These are phyloP conservation scores for Dipodomys stephensi DNA, from an alignment of 2,113 vertebrate genomes.

Conservation along the genomic window DNA sequence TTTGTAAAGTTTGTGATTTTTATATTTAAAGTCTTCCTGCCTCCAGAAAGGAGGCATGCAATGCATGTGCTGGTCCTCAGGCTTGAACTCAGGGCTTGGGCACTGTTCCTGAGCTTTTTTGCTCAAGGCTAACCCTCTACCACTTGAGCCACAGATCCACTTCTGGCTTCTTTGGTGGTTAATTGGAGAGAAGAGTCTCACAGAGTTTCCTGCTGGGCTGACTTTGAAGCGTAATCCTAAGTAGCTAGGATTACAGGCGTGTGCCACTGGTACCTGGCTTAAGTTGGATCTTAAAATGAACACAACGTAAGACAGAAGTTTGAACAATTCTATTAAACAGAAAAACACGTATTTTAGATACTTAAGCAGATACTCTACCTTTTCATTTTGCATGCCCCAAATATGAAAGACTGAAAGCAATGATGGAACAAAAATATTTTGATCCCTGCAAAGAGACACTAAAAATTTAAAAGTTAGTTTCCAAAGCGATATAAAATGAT, in stretches of 20 bases:
- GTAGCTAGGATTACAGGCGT: no score
- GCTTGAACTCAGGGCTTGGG: no score
- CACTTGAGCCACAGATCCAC: no score
- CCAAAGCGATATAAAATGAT: neutral
- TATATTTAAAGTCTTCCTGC: conserved; percentile 27
- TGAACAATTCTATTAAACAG: conserved; percentile 8
- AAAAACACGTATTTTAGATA: neutral
- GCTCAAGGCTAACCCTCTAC: no score
- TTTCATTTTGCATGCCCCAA: conserved; percentile 1
- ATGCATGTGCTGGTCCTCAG: no score
- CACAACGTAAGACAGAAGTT: neutral
- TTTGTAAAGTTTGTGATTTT: neutral
- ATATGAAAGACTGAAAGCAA: neutral
- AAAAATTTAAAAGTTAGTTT: conserved; percentile 36
- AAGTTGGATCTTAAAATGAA: no score
- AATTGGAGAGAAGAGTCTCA: no score
- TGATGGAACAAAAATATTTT: neutral
- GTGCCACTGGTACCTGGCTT: no score
- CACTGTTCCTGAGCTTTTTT: no score
- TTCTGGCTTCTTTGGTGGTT: no score
- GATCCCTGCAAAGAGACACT: conserved; percentile 44
- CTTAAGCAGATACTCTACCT: neutral
- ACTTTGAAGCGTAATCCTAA: no score
- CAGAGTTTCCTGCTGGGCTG: no score
- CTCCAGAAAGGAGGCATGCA: conserved; percentile 24